Evolutionary conservation across 2,797 vertebrate species (phyloP).

Genomic region (Arremon aurantiirostris): DNA sequence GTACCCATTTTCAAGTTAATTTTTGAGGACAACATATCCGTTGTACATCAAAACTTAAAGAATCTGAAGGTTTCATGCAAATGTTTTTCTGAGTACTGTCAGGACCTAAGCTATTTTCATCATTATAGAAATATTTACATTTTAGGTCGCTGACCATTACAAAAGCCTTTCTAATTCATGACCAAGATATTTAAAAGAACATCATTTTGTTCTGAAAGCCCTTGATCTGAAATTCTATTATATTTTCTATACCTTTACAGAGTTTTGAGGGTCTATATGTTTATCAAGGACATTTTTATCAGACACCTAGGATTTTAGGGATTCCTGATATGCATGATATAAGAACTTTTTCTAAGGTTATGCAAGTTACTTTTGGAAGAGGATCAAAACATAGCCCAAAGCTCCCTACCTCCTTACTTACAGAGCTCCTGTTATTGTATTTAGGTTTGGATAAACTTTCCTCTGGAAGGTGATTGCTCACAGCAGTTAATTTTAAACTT

Average conservation of each 20-base stretch:
- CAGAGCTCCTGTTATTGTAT: constrained; percentile 83
- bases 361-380: constrained; percentile 84
- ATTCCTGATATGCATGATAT: constrained; percentile 66
- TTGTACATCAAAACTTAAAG: not conserved
- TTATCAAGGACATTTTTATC: constrained; percentile 76
- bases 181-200: constrained; percentile 27
- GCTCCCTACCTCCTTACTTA: constrained; percentile 74
- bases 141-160: not conserved
- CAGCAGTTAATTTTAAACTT: constrained; percentile 78
- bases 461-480: constrained; percentile 80
- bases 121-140: not conserved
- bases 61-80: not conserved
- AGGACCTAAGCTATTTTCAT: not conserved
- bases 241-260: constrained; percentile 37
- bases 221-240: constrained; percentile 41
- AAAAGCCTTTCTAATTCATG: constrained; percentile 51
- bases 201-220: not conserved
- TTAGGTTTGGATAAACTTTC: constrained; percentile 89
- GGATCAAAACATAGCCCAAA: constrained; percentile 79
- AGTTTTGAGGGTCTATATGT: constrained; percentile 60
- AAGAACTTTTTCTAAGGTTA: constrained; percentile 78
- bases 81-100: not conserved
- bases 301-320: constrained; percentile 73
- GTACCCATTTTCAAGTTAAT: not conserved
- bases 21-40: not conserved